A percentile compares a stretch with the other conserved stretches of the same genome.
Evolutionary conservation across 2,113 vertebrate species (phyloP).

Genomic region (Nesospiza acunhae): DNA sequence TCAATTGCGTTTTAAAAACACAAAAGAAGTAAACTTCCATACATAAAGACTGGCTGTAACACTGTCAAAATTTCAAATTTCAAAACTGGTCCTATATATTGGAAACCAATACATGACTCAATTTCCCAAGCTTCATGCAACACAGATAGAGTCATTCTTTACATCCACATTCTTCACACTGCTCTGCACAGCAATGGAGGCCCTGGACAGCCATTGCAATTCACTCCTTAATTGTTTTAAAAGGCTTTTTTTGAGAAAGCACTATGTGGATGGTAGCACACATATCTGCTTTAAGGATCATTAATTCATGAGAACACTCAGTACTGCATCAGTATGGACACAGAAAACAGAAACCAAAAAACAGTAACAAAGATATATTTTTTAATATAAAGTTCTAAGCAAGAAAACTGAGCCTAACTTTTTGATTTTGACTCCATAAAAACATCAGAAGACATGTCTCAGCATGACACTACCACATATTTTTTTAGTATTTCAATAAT

Average conservation of each 20-base stretch:
- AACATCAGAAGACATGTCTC: not conserved
- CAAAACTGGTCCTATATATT: not conserved
- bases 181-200: not conserved
- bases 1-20: not conserved
- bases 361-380: not conserved
- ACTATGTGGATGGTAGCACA: not conserved
- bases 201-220: not conserved
- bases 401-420: not conserved
- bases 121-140: not conserved
- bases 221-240: not conserved
- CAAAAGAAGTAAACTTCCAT: not conserved
- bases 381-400: not conserved
- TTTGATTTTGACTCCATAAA: not conserved
- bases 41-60: not conserved
- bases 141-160: not conserved
- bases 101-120: not conserved
- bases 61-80: not conserved
- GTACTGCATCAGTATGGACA: not conserved
- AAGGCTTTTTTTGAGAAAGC: not conserved
- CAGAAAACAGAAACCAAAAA: not conserved
- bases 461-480: not conserved
- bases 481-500: not conserved
- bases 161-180: not conserved
- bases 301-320: not conserved
- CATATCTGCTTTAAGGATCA: not conserved